phyloP scores from a whole-genome alignment of 2,113 vertebrate genomes.

The Cottus gobio region DNA sequence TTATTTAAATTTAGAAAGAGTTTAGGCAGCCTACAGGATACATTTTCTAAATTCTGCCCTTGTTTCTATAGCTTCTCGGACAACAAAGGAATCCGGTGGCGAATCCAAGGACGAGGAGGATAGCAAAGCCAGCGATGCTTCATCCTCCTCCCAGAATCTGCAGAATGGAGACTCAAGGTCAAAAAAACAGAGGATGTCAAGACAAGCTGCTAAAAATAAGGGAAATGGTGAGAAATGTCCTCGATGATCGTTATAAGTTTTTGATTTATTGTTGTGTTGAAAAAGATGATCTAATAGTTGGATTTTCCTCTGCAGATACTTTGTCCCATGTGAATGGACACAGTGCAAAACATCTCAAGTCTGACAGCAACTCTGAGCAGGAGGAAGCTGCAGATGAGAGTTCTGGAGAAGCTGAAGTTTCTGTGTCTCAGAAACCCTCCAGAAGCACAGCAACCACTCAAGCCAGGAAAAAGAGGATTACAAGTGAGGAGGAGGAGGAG shows the following conservation, averaged over 20 bases:
- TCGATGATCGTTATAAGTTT: not conserved
- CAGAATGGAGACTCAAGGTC: conserved; percentile 65
- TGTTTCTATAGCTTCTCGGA: conserved; percentile 57
- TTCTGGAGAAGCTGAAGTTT: conserved; percentile 50
- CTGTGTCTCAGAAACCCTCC: conserved; percentile 45
- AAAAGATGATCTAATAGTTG: not conserved
- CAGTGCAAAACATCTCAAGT: conserved; percentile 51
- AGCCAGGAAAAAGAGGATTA: conserved; percentile 66
- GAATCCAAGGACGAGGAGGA: conserved; percentile 57
- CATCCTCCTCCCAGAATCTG: conserved; percentile 48
- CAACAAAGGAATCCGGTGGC: conserved; percentile 57
- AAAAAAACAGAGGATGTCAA: conserved; percentile 22
- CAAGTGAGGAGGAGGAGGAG: conserved; percentile 73
- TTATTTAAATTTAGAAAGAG: not conserved
- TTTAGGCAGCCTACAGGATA: not conserved
- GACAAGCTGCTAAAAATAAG: conserved; percentile 48
- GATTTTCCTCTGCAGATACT: conserved; percentile 54
- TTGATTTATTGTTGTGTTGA: not conserved
- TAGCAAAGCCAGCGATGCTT: conserved; percentile 49
- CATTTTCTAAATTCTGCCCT: not conserved
- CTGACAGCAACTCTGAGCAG: conserved; percentile 68
- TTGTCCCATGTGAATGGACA: conserved; percentile 78
- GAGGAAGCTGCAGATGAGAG: conserved; percentile 62
- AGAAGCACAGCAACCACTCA: conserved; percentile 57
- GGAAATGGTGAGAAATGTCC: conserved; percentile 57